Evolutionary conservation across 2,113 vertebrate genomes (phyloP), one percentile per base, ranked within the genome.

Genomic region (Sarotherodon lohbergeri): DNA sequence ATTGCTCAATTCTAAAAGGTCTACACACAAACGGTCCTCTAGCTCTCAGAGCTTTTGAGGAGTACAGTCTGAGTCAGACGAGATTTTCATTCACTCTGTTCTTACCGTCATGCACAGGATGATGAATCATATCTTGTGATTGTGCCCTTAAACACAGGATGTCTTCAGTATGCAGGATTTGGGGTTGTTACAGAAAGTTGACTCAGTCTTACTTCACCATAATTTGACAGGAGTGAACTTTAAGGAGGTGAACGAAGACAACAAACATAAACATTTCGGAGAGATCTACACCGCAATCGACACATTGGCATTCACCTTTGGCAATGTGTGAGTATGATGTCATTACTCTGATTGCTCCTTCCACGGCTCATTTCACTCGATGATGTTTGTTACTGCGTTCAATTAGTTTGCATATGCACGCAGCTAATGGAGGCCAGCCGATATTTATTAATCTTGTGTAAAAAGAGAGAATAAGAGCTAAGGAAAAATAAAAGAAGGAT

Each of bases 291-390:
- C 96, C 29, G 98, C 99, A 52, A 98, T 99, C 86, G 99, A 99
- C 95, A 97, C 97, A 48, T 97, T 99, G 97, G 99, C 98, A 43
- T 98, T 99, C 96, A 99, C 98, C 55, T 99, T 99, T 97, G 98
- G 99, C 91, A 98, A 99, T 97, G 95, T 98, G 99, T 99, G 96
- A 99, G 98, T 98, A 88, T 88, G 76, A 80, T 22, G 22, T 88
- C 50, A 41, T 46, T 12, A 79, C 36, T 55, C 12, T 57, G 32
- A 81, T 46, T 71, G 4, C 17, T 12, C 9, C 59, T 80, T 17
- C 2, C 24, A n/a, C 17, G 11, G 17, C n/a, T 80, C 50, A n/a
- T 19, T 78, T 81, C 24, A 4, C 41, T 79, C 19, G 2, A 22
- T 22, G 68, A 41, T 59, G 14, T 82, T 73, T 55, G 2, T 57